These are phyloP conservation scores for Oppia nitens DNA, from an alignment of 1,140 invertebrate genomes.

Conservation along the genomic window DNA sequence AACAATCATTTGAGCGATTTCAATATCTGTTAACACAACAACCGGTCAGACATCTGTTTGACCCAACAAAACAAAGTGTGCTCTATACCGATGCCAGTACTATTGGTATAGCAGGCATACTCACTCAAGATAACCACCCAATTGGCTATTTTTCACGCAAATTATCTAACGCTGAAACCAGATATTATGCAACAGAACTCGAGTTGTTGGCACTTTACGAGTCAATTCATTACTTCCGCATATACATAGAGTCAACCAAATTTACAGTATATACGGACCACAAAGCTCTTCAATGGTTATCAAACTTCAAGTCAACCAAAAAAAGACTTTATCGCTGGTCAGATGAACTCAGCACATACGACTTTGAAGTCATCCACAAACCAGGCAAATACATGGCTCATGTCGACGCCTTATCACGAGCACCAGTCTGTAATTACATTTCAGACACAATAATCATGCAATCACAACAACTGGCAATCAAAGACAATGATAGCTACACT, in stretches of 20 bases:
- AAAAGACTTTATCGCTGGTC: slow-evolving; percentile 3
- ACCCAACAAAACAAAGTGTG: slow-evolving; percentile 1
- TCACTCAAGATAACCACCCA: slow-evolving; percentile 30
- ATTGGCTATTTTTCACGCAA: slow-evolving; percentile 31
- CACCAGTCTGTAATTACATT: too few relatives aligned
- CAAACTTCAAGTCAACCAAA: not conserved
- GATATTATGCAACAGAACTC: slow-evolving; percentile 36
- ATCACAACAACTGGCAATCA: too few relatives aligned
- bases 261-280: slow-evolving; percentile 34
- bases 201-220: slow-evolving; percentile 35
- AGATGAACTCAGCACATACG: not conserved
- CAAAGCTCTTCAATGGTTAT: slow-evolving; percentile 26
- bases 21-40: slow-evolving; percentile 23
- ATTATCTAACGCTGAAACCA: slow-evolving; percentile 30
- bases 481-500: too few relatives aligned
- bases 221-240: slow-evolving; percentile 33
- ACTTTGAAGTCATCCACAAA: slow-evolving; percentile 15
- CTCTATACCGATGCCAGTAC: slow-evolving; percentile 14
- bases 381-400: slow-evolving; percentile 5
- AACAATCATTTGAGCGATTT: slow-evolving; percentile 26
- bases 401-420: slow-evolving; percentile 9
- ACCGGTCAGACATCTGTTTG: slow-evolving; percentile 22
- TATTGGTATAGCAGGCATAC: slow-evolving; percentile 28
- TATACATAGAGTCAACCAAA: slow-evolving; percentile 31
- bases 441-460: too few relatives aligned